A percentile compares a stretch with the other conserved stretches of the same genome.
Evolutionary conservation across 2,888 invertebrate genomes (phyloP).

Genomic region (Timema podura): DNA sequence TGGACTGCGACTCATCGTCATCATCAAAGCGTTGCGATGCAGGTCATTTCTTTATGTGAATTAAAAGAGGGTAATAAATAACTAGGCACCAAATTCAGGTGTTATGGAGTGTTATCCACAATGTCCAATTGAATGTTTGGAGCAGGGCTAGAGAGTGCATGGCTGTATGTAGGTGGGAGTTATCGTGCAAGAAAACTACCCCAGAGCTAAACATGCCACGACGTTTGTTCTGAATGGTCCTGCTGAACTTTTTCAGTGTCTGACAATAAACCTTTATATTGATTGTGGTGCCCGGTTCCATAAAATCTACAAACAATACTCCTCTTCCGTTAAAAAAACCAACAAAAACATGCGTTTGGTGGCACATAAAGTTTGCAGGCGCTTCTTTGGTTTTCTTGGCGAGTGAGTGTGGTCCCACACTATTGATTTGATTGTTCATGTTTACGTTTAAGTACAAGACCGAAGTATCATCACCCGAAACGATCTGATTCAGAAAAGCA

Average conservation of each 20-base stretch:
- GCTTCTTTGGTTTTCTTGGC: not conserved
- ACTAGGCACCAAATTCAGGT: no score
- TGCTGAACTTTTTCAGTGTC: not conserved
- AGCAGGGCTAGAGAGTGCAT: no score
- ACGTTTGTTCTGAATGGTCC: not conserved
- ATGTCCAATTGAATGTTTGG: no score
- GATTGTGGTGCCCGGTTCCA: not conserved
- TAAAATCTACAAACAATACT: not conserved
- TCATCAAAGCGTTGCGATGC: no score
- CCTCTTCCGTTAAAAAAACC: not conserved
- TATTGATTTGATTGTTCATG: not conserved
- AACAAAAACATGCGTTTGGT: not conserved
- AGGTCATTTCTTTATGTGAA: no score
- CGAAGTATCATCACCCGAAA: not conserved
- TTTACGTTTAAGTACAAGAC: not conserved
- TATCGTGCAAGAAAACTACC: no score
- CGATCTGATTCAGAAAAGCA: not conserved
- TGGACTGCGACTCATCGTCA: no score
- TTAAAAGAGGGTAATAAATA: no score
- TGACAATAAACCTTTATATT: not conserved
- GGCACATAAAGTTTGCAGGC: not conserved
- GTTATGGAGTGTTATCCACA: no score
- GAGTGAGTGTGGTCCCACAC: not conserved
- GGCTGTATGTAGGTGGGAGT: not conserved
- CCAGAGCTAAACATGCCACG: not conserved